Base-by-base conservation (phyloP, 2,113 vertebrate genomes). In the Otocyon megalotis region DNA sequence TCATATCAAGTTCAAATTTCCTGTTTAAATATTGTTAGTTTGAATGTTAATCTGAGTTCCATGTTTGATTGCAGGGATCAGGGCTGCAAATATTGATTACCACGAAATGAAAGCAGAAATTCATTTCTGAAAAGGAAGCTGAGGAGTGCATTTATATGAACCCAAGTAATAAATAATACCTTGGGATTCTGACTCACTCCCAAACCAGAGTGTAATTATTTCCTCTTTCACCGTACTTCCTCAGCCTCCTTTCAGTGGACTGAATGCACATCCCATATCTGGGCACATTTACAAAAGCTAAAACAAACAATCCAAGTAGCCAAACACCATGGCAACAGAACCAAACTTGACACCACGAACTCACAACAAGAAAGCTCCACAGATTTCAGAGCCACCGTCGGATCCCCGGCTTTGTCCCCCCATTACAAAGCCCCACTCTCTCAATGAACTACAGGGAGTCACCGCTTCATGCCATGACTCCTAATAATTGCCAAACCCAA, bases 1-100 rank as follows among this genome's bases (percentile, higher is more conserved):
- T 91, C 56, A 91, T 91, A 53, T 96, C 93, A 84, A 94, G 60
- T 95, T 96, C 95, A 97, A 95, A 97, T 98, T 98, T 98, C 95
- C 93, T 98, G 85, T 97, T 94, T 97, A 97, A 97, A 95, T 96
- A 97, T 96, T 98, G 88, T 88, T 97, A 96, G 88, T 86, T 91
- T 97, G 85, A 94, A 96, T 95, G 90, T 94, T 96, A 95, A 97
- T 94, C 95, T 80, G 28, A 65, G 81, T 88, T 83, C 62, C 56
- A 10, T 77, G 81, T 97, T 97, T 97, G 84, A 96, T 96, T 96
- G 80, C 26, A 19, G 53, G 62, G 58, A 92, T 86, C 7, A 7
- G 32, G 71, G 67, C 62, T 94, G 53, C 85, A 96, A 96, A 96
- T 88, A 97, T 96, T 88, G 96, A 95, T 97, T 77, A 85, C 50